Conservation (phyloP, 2,113 vertebrate genomes). For the Chauna torquata region DNA sequence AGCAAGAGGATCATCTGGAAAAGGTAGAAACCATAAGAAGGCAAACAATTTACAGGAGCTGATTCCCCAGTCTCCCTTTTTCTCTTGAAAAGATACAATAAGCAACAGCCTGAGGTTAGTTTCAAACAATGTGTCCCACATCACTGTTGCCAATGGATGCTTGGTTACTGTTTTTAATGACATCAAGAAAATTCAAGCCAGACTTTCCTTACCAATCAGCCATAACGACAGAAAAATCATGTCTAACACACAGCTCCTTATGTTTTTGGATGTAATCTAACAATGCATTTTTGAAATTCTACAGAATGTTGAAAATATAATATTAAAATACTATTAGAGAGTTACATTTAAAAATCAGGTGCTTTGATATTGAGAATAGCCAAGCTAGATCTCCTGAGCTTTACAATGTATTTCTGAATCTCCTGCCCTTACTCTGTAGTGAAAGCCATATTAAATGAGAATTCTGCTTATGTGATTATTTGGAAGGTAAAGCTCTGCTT, state of each 20-base stretch:
- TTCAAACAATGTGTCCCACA: not conserved
- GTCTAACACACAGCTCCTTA: not conserved
- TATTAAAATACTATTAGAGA: not conserved
- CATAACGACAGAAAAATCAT: not conserved
- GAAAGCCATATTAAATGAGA: not conserved
- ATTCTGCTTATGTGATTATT: not conserved
- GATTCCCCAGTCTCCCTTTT: not conserved
- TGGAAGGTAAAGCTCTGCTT: not conserved
- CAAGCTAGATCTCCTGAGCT: not conserved
- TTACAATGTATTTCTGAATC: not conserved
- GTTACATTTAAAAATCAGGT: not conserved
- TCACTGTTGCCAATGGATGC: not conserved
- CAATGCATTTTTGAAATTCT: not conserved
- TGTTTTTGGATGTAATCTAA: not conserved
- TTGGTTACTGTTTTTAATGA: constrained; percentile 11
- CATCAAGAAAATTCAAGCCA: not conserved
- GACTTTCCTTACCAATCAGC: not conserved
- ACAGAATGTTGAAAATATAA: not conserved
- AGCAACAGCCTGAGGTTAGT: not conserved
- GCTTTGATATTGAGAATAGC: not conserved
- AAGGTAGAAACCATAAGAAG: not conserved
- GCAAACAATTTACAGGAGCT: not conserved
- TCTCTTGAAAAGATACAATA: not conserved
- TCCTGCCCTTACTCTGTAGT: not conserved
- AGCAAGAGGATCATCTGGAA: not conserved